Conservation (phyloP, 2,888 invertebrate genomes). For the Synergus gifuensis region DNA sequence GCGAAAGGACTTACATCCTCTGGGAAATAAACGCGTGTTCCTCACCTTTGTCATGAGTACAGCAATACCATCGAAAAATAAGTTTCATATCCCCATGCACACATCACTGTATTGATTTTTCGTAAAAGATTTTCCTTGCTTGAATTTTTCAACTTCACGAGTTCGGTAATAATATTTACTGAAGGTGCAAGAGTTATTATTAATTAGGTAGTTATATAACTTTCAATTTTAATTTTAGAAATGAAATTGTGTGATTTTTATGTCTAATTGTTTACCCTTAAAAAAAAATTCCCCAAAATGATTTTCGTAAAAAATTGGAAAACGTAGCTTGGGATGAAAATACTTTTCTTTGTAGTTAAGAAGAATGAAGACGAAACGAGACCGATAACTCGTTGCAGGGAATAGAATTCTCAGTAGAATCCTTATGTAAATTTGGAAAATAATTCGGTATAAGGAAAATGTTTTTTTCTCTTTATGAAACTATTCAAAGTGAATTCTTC, state of each 20-base stretch:
- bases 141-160: not conserved
- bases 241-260: no score
- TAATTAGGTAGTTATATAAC: no score
- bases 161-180: not conserved
- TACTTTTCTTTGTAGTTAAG: constrained; percentile 10
- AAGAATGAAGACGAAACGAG: constrained; percentile 8
- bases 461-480: no score
- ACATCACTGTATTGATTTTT: not conserved
- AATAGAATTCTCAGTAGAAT: constrained; percentile 23
- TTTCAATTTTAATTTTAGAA: no score
- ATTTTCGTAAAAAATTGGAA: not conserved
- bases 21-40: constrained; percentile 47
- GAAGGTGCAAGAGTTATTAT: not conserved
- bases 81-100: not conserved
- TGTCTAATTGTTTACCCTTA: no score
- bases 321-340: not conserved
- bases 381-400: not conserved
- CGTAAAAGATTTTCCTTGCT: not conserved
- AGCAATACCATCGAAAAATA: not conserved
- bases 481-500: no score
- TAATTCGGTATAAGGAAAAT: no score
- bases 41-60: constrained; percentile 40
- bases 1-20: constrained; percentile 49
- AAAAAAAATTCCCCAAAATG: no score
- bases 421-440: not conserved